Percentiles rank a stretch among this genome's conserved stretches.
phyloP scores from a whole-genome alignment of 2,113 vertebrate species.

The Gadus macrocephalus region DNA sequence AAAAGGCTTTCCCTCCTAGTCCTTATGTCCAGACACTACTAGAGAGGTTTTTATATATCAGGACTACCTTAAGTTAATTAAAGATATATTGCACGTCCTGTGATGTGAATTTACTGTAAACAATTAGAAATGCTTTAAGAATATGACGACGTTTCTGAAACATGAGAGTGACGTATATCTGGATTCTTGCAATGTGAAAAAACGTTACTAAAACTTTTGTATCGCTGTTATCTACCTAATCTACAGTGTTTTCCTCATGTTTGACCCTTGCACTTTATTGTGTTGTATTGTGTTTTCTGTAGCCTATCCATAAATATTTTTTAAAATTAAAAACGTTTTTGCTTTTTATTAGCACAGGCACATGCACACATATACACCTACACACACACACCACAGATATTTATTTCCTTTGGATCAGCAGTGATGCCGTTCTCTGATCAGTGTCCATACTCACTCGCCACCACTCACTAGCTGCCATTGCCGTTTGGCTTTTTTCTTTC shows the following conservation, averaged over 20 bases:
- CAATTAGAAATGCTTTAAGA: constrained; percentile 28
- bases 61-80: constrained; percentile 37
- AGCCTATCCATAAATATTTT: constrained; percentile 23
- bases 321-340: not conserved
- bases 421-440: too few relatives aligned
- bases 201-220: constrained; percentile 18
- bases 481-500: too few relatives aligned
- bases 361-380: too few relatives aligned
- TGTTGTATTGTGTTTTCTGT: constrained; percentile 45
- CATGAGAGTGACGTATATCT: constrained; percentile 44
- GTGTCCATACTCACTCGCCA: too few relatives aligned
- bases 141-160: constrained; percentile 47
- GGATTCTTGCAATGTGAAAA: constrained; percentile 48
- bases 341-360: too few relatives aligned
- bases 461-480: too few relatives aligned
- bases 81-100: constrained; percentile 19
- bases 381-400: too few relatives aligned
- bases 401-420: too few relatives aligned
- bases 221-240: not conserved
- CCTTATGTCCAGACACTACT: not conserved
- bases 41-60: not conserved
- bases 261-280: constrained; percentile 64
- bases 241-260: constrained; percentile 34
- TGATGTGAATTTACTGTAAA: constrained; percentile 36
- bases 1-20: too few relatives aligned